Conservation (phyloP, 2,797 vertebrate species). For the Notoglanidium macrostoma region DNA sequence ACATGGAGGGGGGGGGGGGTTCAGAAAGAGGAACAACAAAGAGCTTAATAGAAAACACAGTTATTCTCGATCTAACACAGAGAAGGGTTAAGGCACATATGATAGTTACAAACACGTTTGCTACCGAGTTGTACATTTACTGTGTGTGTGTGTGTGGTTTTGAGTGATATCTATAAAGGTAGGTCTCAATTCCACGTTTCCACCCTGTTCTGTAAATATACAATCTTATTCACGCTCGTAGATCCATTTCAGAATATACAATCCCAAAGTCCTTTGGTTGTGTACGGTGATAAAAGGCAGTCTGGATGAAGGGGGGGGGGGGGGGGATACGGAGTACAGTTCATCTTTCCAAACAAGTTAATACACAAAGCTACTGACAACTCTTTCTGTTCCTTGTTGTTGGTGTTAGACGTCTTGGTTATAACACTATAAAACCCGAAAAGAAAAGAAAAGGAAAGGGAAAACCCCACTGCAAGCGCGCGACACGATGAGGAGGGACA, state of each 20-base stretch:
- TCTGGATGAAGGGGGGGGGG: constrained; percentile 58
- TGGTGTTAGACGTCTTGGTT: constrained; percentile 75
- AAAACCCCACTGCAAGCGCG: constrained; percentile 66
- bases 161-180: constrained; percentile 77
- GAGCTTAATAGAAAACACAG: constrained; percentile 83
- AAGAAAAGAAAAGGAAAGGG: constrained; percentile 74
- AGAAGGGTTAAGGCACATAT: constrained; percentile 97
- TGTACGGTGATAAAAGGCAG: constrained; percentile 66
- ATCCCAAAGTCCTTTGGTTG: constrained; percentile 76
- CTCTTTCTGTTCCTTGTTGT: constrained; percentile 47
- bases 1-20: constrained; percentile 49
- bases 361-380: constrained; percentile 64
- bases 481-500: constrained; percentile 65
- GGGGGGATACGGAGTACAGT: constrained; percentile 60
- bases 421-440: constrained; percentile 65
- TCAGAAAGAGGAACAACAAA: constrained; percentile 65
- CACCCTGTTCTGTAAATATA: constrained; percentile 64
- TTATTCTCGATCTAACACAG: constrained; percentile 86
- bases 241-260: constrained; percentile 48
- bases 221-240: constrained; percentile 58
- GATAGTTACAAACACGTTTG: constrained; percentile 96
- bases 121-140: constrained; percentile 85
- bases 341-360: constrained; percentile 61
- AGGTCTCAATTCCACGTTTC: constrained; percentile 66
- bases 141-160: constrained; percentile 68